Conservation (phyloP, 2,113 vertebrate genomes). For the Cyphomyrus plagiostoma region DNA sequence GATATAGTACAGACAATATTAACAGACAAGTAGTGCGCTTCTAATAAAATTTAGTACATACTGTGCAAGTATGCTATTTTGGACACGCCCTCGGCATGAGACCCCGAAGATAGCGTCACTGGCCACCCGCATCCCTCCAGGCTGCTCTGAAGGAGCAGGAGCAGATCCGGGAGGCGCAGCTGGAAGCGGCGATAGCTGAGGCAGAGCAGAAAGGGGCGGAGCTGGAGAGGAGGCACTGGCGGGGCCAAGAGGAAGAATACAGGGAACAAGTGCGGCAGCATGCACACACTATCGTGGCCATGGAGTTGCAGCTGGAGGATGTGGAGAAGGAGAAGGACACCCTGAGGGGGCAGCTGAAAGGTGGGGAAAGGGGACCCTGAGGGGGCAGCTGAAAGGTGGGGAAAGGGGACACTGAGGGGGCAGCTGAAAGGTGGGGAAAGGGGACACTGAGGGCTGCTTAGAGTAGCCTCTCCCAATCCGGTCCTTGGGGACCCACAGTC, state of each 20-base stretch:
- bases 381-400: not conserved
- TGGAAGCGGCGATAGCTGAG: conserved; percentile 24
- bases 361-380: conserved; percentile 37
- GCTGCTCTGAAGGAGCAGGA: conserved; percentile 32
- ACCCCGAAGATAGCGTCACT: not conserved
- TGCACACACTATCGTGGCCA: conserved; percentile 62
- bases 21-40: not conserved
- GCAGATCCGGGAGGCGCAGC: conserved; percentile 27
- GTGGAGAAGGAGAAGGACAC: conserved; percentile 45
- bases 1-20: not conserved
- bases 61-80: not conserved
- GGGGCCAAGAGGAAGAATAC: conserved; percentile 48
- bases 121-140: conserved; percentile 24
- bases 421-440: not conserved
- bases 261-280: conserved; percentile 71
- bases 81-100: not conserved
- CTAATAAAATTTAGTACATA: not conserved
- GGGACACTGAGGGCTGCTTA: not conserved
- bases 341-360: conserved; percentile 39
- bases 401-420: not conserved
- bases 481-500: too few species aligned
- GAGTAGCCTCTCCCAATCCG: not conserved
- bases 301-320: conserved; percentile 52
- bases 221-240: conserved; percentile 38
- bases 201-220: conserved; percentile 35